Evolutionary conservation across 2,888 invertebrate species (phyloP).

Genomic region (Poecilus cupreus): DNA sequence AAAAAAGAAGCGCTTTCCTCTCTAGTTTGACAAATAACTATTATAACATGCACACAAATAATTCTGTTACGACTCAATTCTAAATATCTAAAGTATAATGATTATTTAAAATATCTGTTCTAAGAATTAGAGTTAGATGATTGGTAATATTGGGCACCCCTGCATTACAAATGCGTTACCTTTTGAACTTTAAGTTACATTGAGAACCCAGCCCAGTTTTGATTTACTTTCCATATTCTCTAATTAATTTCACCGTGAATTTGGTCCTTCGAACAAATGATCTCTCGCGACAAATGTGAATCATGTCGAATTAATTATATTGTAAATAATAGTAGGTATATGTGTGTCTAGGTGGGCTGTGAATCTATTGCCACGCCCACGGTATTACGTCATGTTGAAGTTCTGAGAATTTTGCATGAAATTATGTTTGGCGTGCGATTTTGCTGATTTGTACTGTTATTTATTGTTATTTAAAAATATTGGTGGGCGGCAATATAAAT

Average conservation of each 20-base stretch:
- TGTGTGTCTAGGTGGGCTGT: not conserved
- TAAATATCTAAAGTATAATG: no score
- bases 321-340: constrained; percentile 6
- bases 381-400: not conserved
- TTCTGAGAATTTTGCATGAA: constrained; percentile 8
- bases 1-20: no score
- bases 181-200: not conserved
- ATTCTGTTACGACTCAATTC: no score
- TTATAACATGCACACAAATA: no score
- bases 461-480: not conserved
- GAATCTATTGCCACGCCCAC: constrained; percentile 1
- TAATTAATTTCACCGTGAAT: not conserved
- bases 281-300: constrained; percentile 20
- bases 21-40: no score
- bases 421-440: not conserved
- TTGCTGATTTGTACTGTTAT: constrained; percentile 9
- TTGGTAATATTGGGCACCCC: not conserved
- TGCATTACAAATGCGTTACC: not conserved
- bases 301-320: constrained; percentile 36
- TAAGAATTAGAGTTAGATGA: no score
- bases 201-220: not conserved
- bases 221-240: not conserved
- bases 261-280: not conserved
- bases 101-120: no score
- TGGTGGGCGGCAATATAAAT: not conserved